Percentiles rank a stretch among this genome's conserved stretches.
Evolutionary conservation across 2,797 vertebrate genomes (phyloP).

Genomic region (Chlorospingus flavigularis): DNA sequence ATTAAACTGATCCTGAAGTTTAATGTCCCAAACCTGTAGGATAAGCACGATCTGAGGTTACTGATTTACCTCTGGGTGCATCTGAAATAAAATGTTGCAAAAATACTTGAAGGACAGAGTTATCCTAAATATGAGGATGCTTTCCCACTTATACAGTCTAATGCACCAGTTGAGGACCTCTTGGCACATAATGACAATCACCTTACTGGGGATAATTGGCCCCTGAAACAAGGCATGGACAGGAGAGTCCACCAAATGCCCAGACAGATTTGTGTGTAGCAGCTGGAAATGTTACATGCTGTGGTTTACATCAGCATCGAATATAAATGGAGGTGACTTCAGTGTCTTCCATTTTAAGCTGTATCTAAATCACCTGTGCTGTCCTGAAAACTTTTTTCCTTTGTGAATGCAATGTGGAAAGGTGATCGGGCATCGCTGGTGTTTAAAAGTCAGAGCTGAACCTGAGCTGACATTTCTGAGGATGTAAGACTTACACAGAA

Average conservation of each 20-base stretch:
- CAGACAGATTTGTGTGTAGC: conserved; percentile 7
- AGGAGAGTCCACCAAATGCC: conserved; percentile 14
- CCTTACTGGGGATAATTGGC: background rate
- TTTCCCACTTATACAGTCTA: background rate
- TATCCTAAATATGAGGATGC: background rate
- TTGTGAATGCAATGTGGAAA: background rate
- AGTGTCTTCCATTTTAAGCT: conserved; percentile 27
- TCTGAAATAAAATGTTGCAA: background rate
- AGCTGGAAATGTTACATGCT: background rate
- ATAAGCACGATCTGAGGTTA: background rate
- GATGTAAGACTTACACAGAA: background rate
- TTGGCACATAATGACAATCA: background rate
- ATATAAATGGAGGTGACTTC: conserved; percentile 36
- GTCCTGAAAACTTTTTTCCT: background rate
- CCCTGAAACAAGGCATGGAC: background rate
- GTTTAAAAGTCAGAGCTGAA: background rate
- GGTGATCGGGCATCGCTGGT: background rate
- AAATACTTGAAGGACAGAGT: background rate
- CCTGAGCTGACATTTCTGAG: background rate
- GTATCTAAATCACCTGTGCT: background rate
- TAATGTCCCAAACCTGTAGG: background rate
- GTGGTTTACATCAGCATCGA: background rate
- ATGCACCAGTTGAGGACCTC: background rate
- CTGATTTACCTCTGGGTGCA: background rate
- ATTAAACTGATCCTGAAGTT: conserved; percentile 26